Conservation (phyloP, 1,140 invertebrate species). For the Drosophila neocordata region DNA sequence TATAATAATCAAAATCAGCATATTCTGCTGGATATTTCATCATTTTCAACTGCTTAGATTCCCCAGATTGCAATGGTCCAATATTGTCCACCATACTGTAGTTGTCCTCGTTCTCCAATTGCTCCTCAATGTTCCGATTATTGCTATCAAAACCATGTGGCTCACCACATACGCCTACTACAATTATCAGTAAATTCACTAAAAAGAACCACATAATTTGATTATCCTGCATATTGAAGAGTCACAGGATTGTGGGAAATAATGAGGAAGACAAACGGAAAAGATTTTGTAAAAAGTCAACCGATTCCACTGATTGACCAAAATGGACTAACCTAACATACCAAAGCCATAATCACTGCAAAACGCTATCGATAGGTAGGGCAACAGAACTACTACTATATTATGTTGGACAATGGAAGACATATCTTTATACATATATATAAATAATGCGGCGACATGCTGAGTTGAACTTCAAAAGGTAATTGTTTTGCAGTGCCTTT, state of each 20-base stretch:
- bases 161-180: constrained; percentile 5
- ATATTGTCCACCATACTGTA: constrained; percentile 30
- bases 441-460: constrained; percentile 67
- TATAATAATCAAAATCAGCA: constrained; percentile 57
- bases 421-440: no score
- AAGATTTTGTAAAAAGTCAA: constrained; percentile 11
- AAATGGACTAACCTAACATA: constrained; percentile 38
- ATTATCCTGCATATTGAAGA: constrained; percentile 16
- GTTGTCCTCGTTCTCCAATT: constrained; percentile 33
- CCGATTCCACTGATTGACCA: constrained; percentile 29
- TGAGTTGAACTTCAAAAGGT: constrained; percentile 67
- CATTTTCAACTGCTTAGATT: constrained; percentile 23
- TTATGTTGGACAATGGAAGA: constrained; percentile 8
- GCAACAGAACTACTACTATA: constrained; percentile 12
- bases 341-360: constrained; percentile 16
- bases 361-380: constrained; percentile 42
- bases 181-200: constrained; percentile 3
- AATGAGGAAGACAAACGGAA: background rate
- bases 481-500: constrained; percentile 40
- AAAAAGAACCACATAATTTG: constrained; percentile 7
- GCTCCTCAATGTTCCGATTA: constrained; percentile 2
- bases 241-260: background rate
- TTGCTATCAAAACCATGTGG: constrained; percentile 28
- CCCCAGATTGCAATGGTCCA: constrained; percentile 17
- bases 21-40: constrained; percentile 33